These are phyloP conservation scores for Siniperca chuatsi DNA, from an alignment of 2,113 vertebrate genomes.

Conservation along the genomic window DNA sequence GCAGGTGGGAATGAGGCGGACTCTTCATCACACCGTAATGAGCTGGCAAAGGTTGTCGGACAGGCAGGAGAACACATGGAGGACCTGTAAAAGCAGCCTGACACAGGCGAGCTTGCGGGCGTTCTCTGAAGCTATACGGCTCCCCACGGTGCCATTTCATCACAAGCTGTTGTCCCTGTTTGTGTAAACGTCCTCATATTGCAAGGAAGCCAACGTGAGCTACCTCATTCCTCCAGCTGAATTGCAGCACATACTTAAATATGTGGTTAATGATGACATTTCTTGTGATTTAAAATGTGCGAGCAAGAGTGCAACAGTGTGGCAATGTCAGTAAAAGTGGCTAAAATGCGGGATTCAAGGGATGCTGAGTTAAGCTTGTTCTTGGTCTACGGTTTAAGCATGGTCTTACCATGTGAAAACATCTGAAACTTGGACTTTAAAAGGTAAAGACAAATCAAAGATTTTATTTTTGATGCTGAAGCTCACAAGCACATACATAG, in stretches of 20 bases:
- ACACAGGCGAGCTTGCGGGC: constrained; percentile 56
- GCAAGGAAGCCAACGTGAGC: constrained; percentile 32
- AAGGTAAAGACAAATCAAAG: constrained; percentile 2
- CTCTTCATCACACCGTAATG: constrained; percentile 78
- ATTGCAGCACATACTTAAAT: neutral
- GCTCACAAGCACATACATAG: neutral
- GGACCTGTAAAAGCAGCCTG: constrained; percentile 75
- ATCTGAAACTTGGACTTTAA: neutral
- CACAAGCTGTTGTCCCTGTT: constrained; percentile 74
- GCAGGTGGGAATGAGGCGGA: constrained; percentile 57
- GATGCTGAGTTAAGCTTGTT: neutral
- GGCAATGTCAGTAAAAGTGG: neutral
- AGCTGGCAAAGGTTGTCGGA: constrained; percentile 76
- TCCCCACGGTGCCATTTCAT: constrained; percentile 71
- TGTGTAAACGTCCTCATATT: constrained; percentile 58
- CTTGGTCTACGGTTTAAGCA: neutral
- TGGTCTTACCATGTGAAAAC: neutral
- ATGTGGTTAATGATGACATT: neutral
- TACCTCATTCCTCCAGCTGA: constrained; percentile 4
- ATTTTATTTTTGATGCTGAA: neutral
- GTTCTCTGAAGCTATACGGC: constrained; percentile 70
- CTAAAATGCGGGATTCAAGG: neutral
- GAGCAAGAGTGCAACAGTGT: neutral
- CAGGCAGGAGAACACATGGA: constrained; percentile 76
- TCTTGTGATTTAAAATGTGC: neutral